phyloP scores from a whole-genome alignment of 2,113 vertebrate species.

The Poeciliopsis occidentalis region DNA sequence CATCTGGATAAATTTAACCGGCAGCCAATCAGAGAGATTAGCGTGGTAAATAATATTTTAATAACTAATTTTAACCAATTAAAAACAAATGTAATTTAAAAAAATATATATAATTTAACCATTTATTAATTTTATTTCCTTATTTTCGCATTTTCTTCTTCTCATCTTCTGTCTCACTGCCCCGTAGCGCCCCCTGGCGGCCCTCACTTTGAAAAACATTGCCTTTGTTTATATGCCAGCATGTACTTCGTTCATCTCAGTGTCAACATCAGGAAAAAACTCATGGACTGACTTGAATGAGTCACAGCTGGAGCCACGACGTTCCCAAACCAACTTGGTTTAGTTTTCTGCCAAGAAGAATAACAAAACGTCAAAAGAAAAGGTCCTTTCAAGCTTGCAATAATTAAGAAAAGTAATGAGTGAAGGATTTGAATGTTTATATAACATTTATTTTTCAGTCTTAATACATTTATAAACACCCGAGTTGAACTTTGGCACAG shows the following conservation, averaged over 20 bases:
- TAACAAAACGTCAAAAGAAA: not conserved
- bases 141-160: too few species aligned
- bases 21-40: too few species aligned
- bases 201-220: too few species aligned
- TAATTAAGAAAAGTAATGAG: not conserved
- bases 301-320: not conserved
- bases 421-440: not conserved
- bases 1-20: too few species aligned
- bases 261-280: not conserved
- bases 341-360: not conserved
- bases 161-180: too few species aligned
- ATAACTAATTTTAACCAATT: too few species aligned
- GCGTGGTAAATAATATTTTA: too few species aligned
- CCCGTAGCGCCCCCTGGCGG: too few species aligned
- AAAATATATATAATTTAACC: too few species aligned
- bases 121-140: too few species aligned
- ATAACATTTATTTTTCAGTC: not conserved
- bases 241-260: not conserved
- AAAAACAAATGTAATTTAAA: too few species aligned
- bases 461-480: conserved; percentile 1
- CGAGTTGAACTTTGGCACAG: not conserved
- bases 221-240: not conserved
- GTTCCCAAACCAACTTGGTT: not conserved
- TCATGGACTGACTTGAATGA: not conserved
- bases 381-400: not conserved